Evolutionary conservation across 2,797 vertebrate species (phyloP).

Genomic region (Notolabrus celidotus): DNA sequence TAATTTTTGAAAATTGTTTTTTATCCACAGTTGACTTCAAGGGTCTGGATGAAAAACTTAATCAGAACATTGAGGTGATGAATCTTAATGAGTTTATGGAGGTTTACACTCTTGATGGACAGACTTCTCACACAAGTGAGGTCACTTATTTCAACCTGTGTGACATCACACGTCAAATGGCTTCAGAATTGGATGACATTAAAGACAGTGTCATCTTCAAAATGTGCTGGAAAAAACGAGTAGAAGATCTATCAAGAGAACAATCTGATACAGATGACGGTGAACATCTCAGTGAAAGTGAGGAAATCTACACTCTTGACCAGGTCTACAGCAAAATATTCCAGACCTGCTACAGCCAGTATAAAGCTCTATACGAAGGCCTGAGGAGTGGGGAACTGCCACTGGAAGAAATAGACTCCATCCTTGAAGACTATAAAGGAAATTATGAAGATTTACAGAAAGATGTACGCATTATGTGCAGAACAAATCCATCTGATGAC

Average conservation of each 20-base stretch:
- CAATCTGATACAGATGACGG: slow-evolving; percentile 10
- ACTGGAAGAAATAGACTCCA: slow-evolving; percentile 46
- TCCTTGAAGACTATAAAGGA: slow-evolving; percentile 33
- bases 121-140: background rate
- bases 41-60: slow-evolving; percentile 41
- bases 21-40: slow-evolving; percentile 49
- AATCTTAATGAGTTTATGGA: slow-evolving; percentile 45
- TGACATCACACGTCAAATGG: slow-evolving; percentile 40
- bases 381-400: slow-evolving; percentile 39
- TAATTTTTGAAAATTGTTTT: slow-evolving; percentile 4
- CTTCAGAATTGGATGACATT: slow-evolving; percentile 18
- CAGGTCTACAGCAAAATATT: slow-evolving; percentile 45
- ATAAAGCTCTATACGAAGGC: slow-evolving; percentile 12
- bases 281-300: background rate
- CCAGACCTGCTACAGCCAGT: slow-evolving; percentile 37
- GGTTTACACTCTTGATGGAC: slow-evolving; percentile 15
- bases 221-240: slow-evolving; percentile 45
- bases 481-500: slow-evolving; percentile 6
- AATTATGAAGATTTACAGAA: slow-evolving; percentile 4
- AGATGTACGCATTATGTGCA: slow-evolving; percentile 54
- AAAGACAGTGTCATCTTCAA: slow-evolving; percentile 51
- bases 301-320: slow-evolving; percentile 49
- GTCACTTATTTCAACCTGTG: slow-evolving; percentile 49
- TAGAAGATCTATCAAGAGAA: slow-evolving; percentile 40
- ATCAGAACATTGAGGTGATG: slow-evolving; percentile 44